phyloP scores from a whole-genome alignment of 2,113 vertebrate genomes.

The Malurus cyaneus region DNA sequence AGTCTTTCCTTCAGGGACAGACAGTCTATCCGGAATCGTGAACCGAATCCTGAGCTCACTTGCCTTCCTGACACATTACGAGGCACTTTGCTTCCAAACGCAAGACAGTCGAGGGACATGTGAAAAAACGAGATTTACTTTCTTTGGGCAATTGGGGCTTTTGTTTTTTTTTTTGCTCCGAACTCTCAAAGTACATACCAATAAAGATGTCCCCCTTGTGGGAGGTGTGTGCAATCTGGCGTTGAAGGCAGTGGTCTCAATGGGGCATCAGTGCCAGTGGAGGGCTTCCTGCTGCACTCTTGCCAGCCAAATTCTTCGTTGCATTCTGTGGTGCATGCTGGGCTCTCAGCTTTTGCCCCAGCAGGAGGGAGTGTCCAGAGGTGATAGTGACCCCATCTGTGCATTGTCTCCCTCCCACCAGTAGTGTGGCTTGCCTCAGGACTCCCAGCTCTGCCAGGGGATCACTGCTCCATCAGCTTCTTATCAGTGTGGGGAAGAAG shows the following conservation, averaged over 20 bases:
- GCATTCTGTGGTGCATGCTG: fast-evolving
- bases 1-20: not conserved
- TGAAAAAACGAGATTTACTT: not conserved
- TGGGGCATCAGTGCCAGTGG: fast-evolving
- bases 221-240: not conserved
- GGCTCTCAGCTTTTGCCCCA: not conserved
- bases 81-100: fast-evolving
- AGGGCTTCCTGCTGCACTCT: not conserved
- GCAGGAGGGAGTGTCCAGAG: not conserved
- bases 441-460: not conserved
- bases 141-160: not conserved
- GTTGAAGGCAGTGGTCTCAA: fast-evolving
- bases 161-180: not conserved
- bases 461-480: not conserved
- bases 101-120: fast-evolving
- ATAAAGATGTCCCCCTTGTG: fast-evolving
- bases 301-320: fast-evolving
- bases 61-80: not conserved
- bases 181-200: fast-evolving
- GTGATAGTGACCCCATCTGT: fast-evolving
- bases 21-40: not conserved
- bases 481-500: fast-evolving
- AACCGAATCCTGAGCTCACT: fast-evolving
- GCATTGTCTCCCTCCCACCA: fast-evolving
- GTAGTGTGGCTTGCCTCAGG: not conserved